A percentile compares a stretch with the other conserved stretches of the same genome.
phyloP scores from a whole-genome alignment of 2,888 invertebrate genomes.

The Drosophila yooni region DNA sequence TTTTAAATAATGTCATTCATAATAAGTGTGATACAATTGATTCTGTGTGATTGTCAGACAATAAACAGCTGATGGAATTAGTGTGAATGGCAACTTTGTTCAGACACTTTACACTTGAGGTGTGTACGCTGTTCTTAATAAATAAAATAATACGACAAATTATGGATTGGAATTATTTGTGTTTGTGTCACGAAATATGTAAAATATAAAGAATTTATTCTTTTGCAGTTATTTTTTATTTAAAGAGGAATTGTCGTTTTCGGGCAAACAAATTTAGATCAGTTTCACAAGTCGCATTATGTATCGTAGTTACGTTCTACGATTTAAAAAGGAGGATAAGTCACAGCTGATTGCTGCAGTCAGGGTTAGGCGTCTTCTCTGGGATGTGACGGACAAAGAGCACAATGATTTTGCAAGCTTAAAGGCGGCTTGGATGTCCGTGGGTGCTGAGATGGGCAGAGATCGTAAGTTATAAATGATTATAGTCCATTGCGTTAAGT shows the following conservation, averaged over 20 bases:
- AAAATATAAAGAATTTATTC: background rate
- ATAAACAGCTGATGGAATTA: constrained; percentile 33
- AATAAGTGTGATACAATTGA: background rate
- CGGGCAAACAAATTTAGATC: background rate
- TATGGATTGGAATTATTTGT: background rate
- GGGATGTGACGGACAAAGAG: constrained; percentile 36
- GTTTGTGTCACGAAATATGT: background rate
- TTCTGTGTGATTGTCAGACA: constrained; percentile 15
- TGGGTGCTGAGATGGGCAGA: constrained; percentile 35
- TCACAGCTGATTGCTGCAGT: constrained; percentile 42
- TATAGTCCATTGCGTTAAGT: background rate
- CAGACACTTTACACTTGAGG: constrained; percentile 10
- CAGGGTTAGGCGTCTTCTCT: constrained; percentile 32
- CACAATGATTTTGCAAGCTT: constrained; percentile 41
- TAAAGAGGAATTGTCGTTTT: background rate
- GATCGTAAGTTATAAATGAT: constrained; percentile 25
- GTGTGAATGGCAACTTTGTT: constrained; percentile 39
- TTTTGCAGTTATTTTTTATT: background rate
- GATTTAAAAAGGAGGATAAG: constrained; percentile 43
- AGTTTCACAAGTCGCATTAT: background rate
- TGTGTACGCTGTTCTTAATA: constrained; percentile 39
- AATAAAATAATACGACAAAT: background rate
- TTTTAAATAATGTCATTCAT: background rate
- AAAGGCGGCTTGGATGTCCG: constrained; percentile 40
- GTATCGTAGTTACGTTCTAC: constrained; percentile 20